Evolutionary conservation across 2,888 invertebrate species (phyloP).

Genomic region (Drosophila barbarae): DNA sequence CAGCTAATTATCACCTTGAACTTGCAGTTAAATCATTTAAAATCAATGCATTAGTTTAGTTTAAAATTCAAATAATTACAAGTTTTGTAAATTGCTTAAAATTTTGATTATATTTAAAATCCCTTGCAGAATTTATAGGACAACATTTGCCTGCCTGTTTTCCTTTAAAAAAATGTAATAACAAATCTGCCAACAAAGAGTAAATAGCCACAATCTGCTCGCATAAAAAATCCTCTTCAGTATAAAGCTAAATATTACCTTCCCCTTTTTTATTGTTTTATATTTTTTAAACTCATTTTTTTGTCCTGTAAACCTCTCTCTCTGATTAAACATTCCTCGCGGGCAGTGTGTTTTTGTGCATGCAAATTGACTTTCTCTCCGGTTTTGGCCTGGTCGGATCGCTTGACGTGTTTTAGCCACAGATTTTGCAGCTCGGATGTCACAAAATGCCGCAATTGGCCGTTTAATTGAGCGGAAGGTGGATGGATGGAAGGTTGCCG

Average conservation of each 20-base stretch:
- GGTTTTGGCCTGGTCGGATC: not conserved
- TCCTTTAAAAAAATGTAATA: not conserved
- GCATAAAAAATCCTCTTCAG: not conserved
- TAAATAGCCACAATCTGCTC: not conserved
- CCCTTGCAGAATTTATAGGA: too few relatives aligned
- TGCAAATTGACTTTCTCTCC: constrained; percentile 7
- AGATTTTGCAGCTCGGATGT: constrained; percentile 47
- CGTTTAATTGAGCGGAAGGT: constrained; percentile 35
- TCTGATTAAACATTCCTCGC: constrained; percentile 7
- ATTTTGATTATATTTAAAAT: too few relatives aligned
- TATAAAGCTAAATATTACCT: not conserved
- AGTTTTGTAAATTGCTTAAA: too few relatives aligned
- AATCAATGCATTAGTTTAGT: too few relatives aligned
- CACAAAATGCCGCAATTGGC: constrained; percentile 33
- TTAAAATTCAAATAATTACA: too few relatives aligned
- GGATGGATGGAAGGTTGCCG: constrained; percentile 26
- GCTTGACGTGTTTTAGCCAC: constrained; percentile 29
- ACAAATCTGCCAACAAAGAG: not conserved
- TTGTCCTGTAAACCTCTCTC: not conserved
- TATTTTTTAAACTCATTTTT: not conserved
- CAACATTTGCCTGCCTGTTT: not conserved
- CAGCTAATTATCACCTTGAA: too few relatives aligned
- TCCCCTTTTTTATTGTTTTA: not conserved
- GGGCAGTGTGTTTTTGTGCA: constrained; percentile 6
- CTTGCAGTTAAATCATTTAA: too few relatives aligned